These are phyloP conservation scores for Brienomyrus longianalis DNA, from an alignment of 2,113 vertebrate species.

Conservation along the genomic window DNA sequence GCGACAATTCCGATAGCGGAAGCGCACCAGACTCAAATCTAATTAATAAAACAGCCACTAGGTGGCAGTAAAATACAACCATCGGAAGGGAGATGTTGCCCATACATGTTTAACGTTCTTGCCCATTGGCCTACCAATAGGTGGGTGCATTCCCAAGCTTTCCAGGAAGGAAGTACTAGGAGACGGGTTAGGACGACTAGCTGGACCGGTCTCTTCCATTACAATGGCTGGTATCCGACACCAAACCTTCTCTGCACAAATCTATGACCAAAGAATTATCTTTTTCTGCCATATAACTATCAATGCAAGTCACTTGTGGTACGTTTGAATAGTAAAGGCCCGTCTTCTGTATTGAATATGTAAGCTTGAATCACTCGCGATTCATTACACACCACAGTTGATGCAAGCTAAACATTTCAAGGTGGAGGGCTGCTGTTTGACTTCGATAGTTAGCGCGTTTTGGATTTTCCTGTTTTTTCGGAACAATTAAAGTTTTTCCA, in stretches of 20 bases:
- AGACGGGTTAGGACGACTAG: neutral
- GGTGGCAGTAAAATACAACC: neutral
- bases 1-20: neutral
- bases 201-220: slow-evolving; percentile 62
- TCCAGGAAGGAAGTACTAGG: slow-evolving; percentile 58
- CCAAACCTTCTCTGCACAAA: neutral
- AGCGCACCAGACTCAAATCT: neutral
- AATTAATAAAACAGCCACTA: neutral
- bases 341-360: neutral
- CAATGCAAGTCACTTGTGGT: neutral
- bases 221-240: slow-evolving; percentile 60
- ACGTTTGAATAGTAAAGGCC: neutral
- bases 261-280: neutral
- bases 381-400: neutral
- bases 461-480: neutral
- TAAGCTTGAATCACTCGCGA: neutral
- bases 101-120: neutral
- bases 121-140: slow-evolving; percentile 63
- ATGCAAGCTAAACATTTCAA: neutral
- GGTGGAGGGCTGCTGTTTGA: neutral
- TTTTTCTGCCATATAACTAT: neutral
- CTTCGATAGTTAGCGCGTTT: neutral
- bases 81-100: too few species aligned
- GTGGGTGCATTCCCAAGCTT: slow-evolving; percentile 83
- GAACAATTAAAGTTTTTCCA: neutral